A percentile compares a stretch with the other conserved stretches of the same genome.
phyloP scores from a whole-genome alignment of 2,888 invertebrate genomes.

The Harpagoxenus sublaevis region DNA sequence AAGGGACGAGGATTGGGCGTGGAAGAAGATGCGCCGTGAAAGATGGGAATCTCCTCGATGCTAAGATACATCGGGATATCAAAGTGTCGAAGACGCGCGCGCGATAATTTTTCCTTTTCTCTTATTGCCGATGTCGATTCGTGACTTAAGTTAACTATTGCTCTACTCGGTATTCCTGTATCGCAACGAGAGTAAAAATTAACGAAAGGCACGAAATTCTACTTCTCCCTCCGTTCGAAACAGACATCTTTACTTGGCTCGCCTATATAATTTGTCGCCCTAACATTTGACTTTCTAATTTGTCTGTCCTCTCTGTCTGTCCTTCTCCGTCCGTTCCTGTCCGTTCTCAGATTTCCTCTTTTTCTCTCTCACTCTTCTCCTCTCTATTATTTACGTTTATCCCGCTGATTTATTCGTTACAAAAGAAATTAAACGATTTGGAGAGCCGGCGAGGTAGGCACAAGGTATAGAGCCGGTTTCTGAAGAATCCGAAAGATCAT shows the following conservation, averaged over 20 bases:
- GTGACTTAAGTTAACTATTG: not conserved
- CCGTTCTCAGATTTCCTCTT: not conserved
- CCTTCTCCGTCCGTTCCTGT: not conserved
- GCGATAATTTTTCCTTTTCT: not conserved
- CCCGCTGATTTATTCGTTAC: not conserved
- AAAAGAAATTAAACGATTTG: not conserved
- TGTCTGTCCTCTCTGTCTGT: not conserved
- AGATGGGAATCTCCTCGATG: slow-evolving; percentile 25
- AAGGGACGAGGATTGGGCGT: not conserved
- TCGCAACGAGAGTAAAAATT: no score
- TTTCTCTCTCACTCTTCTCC: not conserved
- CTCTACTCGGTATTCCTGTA: no score
- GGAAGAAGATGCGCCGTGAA: slow-evolving; percentile 20
- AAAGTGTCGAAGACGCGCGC: not conserved
- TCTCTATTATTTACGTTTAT: not conserved
- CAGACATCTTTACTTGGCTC: not conserved
- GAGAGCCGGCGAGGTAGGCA: not conserved
- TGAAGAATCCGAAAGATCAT: slow-evolving; percentile 43
- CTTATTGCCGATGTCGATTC: not conserved
- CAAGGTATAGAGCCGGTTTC: not conserved
- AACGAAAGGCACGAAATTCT: no score
- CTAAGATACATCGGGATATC: not conserved
- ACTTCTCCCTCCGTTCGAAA: no score
- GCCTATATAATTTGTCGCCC: not conserved
- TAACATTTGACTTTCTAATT: not conserved